Evolutionary conservation across 2,888 invertebrate genomes (phyloP), one percentile per base, ranked within the genome.

Genomic region (Theretra japonica): DNA sequence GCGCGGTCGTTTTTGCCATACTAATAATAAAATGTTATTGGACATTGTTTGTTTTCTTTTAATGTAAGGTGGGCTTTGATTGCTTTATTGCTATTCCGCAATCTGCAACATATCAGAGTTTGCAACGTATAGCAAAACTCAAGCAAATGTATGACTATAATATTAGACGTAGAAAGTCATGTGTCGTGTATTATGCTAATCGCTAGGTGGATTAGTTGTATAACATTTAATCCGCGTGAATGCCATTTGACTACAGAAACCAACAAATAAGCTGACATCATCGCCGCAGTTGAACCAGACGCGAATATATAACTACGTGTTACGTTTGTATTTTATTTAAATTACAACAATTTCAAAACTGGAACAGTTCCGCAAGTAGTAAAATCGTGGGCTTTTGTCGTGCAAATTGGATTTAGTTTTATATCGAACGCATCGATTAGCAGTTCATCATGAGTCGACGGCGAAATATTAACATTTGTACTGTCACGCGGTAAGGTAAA

Each of bases 211-310:
- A 81, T 81, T 77, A 75, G 81, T 83, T 83, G 79, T 80, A 79
- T 82, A 81, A 83, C 75, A 79, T 75, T 69, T 76, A 75, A 77
- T 76, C 76, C 74, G 80, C 78, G 80, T 80, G 78, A 82, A 78
- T 76, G 74, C 75, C 76, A 79, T 79, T 77, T 74, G 78, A 78
- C 77, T 33, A 71, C 48, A 53, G 70, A 65, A 56, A 41, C 70
- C 25, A 53, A 72, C 69, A 69, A 69, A 72, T 53, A 69, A 72
- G 79, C 72, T 88, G 84, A 86, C 83, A 82, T 85, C 86, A 86
- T 77, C 79, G 76, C 75, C 75, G 73, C 33, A 65, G 56, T 62
- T 41, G 50, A 17, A 33, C 23, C 53, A 62, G 30, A n/a, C 53
- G 60, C 30, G 62, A 71, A 71, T 56, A 65, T 62, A 56, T 62